A percentile compares a stretch with the other conserved stretches of the same genome.
Evolutionary conservation across 2,888 invertebrate genomes (phyloP).

Genomic region (Drosophila mimica): DNA sequence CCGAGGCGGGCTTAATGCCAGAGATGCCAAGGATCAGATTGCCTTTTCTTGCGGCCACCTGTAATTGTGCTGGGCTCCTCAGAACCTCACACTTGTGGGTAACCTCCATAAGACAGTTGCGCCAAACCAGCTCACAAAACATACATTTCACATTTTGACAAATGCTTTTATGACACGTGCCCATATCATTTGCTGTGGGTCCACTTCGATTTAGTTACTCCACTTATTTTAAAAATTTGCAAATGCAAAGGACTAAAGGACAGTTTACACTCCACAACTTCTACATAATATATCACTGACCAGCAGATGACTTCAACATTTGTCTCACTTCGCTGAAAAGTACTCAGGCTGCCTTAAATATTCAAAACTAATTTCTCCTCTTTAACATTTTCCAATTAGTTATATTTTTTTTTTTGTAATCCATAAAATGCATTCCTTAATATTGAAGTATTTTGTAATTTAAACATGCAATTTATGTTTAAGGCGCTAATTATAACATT

Average conservation of each 20-base stretch:
- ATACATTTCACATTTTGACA: background rate
- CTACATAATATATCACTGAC: background rate
- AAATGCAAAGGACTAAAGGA: background rate
- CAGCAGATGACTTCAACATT: background rate
- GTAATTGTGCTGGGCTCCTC: conserved; percentile 10
- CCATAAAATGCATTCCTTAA: background rate
- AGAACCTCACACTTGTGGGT: background rate
- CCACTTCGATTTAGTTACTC: background rate
- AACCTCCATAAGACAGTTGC: background rate
- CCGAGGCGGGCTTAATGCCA: background rate
- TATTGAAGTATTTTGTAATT: background rate
- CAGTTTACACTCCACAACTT: background rate
- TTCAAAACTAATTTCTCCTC: background rate
- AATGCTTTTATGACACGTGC: background rate
- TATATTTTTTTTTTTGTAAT: background rate
- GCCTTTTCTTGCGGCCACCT: background rate
- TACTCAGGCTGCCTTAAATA: background rate
- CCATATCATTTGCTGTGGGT: background rate
- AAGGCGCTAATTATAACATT: background rate
- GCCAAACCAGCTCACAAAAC: background rate
- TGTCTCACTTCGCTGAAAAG: background rate
- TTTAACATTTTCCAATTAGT: background rate
- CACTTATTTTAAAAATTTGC: background rate
- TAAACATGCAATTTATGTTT: background rate
- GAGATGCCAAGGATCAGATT: conserved; percentile 9